Evolutionary conservation across 2,888 invertebrate species (phyloP).

Genomic region (Scaptomyza reducta): DNA sequence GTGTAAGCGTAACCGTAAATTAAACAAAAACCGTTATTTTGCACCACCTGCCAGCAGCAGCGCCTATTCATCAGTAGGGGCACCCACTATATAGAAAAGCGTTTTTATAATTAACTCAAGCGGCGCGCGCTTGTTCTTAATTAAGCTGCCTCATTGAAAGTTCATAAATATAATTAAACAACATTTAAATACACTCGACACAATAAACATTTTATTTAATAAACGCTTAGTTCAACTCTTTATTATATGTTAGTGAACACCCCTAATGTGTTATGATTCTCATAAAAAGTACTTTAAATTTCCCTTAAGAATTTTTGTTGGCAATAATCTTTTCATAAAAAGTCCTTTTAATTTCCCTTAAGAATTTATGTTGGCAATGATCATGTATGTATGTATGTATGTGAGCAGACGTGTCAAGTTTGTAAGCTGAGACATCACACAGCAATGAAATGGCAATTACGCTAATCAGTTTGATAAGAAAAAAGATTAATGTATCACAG

Average conservation of each 20-base stretch:
- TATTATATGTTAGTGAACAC: neutral
- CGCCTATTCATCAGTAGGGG: neutral
- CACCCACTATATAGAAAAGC: constrained; percentile 18
- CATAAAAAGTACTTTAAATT: too few species aligned
- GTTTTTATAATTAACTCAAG: constrained; percentile 66
- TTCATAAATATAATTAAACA: neutral
- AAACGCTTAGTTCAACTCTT: neutral
- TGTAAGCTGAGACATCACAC: neutral
- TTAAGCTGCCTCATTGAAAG: constrained; percentile 40
- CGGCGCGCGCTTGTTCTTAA: constrained; percentile 50
- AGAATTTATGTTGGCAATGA: neutral
- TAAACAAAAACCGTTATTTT: constrained; percentile 1
- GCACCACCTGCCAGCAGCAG: constrained; percentile 15
- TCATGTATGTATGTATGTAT: neutral
- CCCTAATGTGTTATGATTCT: neutral
- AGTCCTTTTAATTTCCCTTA: neutral
- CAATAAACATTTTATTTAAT: neutral
- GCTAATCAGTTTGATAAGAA: constrained; percentile 37
- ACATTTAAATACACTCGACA: constrained; percentile 18
- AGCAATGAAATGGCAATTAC: constrained; percentile 17
- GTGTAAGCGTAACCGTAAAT: constrained; percentile 7
- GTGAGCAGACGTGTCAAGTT: constrained; percentile 4
- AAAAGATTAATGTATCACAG: constrained; percentile 7
- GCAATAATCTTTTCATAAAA: too few species aligned
- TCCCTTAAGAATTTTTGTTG: too few species aligned